phyloP scores from a whole-genome alignment of 2,113 vertebrate genomes.

The Datnioides undecimradiatus region DNA sequence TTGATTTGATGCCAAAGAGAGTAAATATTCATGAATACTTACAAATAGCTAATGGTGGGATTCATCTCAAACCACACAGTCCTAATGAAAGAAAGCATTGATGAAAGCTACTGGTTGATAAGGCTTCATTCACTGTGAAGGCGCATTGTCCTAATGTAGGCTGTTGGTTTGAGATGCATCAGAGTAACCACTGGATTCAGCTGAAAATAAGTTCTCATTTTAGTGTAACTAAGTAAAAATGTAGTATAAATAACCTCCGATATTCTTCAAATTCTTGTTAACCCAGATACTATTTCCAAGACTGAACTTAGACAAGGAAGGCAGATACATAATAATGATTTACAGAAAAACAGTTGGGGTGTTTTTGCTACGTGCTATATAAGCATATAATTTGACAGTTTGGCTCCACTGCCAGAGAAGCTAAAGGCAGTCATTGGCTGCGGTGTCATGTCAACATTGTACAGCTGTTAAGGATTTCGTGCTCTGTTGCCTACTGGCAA shows the following conservation, averaged over 20 bases:
- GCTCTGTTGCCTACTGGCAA: not conserved
- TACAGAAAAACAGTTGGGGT: not conserved
- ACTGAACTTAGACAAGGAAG: not conserved
- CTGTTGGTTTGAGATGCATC: conserved; percentile 8
- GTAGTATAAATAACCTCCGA: not conserved
- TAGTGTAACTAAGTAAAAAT: not conserved
- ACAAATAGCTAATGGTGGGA: conserved; percentile 29
- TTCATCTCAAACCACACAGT: conserved; percentile 8
- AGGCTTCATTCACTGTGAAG: conserved; percentile 3
- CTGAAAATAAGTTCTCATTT: not conserved
- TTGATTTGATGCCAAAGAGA: conserved; percentile 4
- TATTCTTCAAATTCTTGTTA: not conserved
- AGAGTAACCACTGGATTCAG: not conserved
- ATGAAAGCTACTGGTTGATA: conserved; percentile 22
- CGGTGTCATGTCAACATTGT: not conserved
- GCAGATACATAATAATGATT: not conserved
- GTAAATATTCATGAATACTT: conserved; percentile 34
- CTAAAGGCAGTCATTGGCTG: too few relatives aligned
- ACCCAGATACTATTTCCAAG: not conserved
- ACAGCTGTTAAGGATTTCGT: not conserved
- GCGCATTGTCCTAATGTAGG: conserved; percentile 12
- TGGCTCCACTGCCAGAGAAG: not conserved
- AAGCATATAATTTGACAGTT: not conserved
- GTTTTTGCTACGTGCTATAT: not conserved
- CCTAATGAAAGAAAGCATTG: conserved; percentile 5